phyloP scores from a whole-genome alignment of 2,113 vertebrate species.

The Nothoprocta perdicaria region DNA sequence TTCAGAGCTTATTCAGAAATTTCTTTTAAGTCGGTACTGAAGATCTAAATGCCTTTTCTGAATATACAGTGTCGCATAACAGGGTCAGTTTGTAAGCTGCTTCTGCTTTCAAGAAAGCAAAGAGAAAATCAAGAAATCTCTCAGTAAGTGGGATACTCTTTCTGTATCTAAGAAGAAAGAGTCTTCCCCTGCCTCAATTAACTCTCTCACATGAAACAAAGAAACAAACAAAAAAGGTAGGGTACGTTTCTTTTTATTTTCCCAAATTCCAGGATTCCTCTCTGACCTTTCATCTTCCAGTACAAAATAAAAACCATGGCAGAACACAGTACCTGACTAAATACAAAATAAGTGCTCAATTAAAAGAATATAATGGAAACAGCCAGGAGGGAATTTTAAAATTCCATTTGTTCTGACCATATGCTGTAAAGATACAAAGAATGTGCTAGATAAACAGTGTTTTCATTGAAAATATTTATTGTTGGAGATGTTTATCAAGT shows the following conservation, averaged over 20 bases:
- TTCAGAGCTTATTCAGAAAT: background rate
- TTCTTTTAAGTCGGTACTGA: background rate
- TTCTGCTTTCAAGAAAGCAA: slow-evolving; percentile 6
- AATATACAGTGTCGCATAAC: background rate
- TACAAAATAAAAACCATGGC: background rate
- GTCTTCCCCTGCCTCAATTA: background rate
- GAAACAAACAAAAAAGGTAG: background rate
- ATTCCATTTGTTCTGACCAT: background rate
- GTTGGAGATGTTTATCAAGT: background rate
- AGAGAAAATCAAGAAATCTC: background rate
- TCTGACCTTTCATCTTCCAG: background rate
- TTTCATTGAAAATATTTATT: too few relatives aligned
- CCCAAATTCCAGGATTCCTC: background rate
- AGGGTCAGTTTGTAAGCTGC: background rate
- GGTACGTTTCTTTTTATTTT: background rate
- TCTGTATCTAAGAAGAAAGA: background rate
- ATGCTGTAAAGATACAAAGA: background rate
- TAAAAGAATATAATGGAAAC: background rate
- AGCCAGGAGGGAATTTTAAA: slow-evolving; percentile 1
- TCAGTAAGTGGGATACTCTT: background rate
- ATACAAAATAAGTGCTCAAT: background rate
- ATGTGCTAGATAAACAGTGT: background rate
- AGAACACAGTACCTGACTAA: background rate
- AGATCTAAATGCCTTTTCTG: background rate
- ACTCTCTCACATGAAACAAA: background rate